A percentile compares a stretch with the other conserved stretches of the same genome.
phyloP scores from a whole-genome alignment of 2,888 invertebrate species.

The Chirona hameri region DNA sequence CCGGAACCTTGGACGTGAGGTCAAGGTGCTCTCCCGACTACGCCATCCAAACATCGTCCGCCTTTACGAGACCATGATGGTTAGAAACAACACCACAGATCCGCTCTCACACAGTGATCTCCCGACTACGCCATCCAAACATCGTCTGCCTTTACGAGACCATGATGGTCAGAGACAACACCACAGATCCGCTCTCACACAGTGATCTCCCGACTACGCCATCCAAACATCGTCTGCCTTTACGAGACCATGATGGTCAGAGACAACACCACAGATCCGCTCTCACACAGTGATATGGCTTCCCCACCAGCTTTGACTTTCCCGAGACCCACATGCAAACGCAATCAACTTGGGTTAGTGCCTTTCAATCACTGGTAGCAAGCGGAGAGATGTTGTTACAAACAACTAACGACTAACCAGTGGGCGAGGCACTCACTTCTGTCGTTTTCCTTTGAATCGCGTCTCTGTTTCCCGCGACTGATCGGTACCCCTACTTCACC shows the following conservation, averaged over 20 bases:
- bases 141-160: conserved; percentile 65
- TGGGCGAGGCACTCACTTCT: neutral
- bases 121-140: conserved; percentile 64
- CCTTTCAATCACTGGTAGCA: too few species aligned
- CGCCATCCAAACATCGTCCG: conserved; percentile 69
- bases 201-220: conserved; percentile 58
- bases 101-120: conserved; percentile 62
- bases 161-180: neutral
- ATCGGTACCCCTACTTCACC: neutral
- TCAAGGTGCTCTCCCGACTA: conserved; percentile 63
- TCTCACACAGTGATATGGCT: too few species aligned
- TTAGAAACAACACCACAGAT: conserved; percentile 44
- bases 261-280: conserved; percentile 49
- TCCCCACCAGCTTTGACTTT: conserved; percentile 43
- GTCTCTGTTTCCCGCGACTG: too few species aligned
- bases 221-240: conserved; percentile 67
- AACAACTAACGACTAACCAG: too few species aligned
- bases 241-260: conserved; percentile 53
- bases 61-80: conserved; percentile 56
- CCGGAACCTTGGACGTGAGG: conserved; percentile 67
- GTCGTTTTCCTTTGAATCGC: too few species aligned
- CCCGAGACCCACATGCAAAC: too few species aligned
- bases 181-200: too few species aligned
- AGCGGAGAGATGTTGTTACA: too few species aligned
- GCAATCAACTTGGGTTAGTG: too few species aligned